phyloP scores from a whole-genome alignment of 2,797 vertebrate genomes.

The Aeoliscus strigatus region DNA sequence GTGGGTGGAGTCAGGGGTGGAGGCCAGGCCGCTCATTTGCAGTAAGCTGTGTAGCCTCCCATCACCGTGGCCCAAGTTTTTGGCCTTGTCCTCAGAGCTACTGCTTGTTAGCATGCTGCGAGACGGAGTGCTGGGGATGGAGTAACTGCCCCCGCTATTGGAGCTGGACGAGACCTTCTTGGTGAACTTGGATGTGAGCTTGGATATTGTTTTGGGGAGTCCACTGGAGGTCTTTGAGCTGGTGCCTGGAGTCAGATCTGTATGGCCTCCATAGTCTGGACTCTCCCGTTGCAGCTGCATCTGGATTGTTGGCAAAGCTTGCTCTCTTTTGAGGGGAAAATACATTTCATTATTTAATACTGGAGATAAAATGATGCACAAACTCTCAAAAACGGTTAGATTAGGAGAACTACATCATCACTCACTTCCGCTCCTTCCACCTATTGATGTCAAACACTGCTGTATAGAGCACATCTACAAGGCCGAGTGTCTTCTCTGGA shows the following conservation, averaged over 20 bases:
- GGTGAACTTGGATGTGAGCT: conserved; percentile 96
- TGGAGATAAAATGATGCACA: background rate
- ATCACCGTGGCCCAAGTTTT: conserved; percentile 67
- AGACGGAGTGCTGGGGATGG: conserved; percentile 89
- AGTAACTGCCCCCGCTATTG: conserved; percentile 82
- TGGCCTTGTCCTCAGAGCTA: conserved; percentile 75
- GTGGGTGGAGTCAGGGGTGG: conserved; percentile 73
- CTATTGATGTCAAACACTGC: conserved; percentile 89
- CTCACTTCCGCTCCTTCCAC: conserved; percentile 94
- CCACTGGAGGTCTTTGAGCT: conserved; percentile 88
- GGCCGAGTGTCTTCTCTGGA: conserved; percentile 93
- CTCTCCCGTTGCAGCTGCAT: conserved; percentile 93
- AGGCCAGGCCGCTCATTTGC: conserved; percentile 80
- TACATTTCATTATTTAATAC: background rate
- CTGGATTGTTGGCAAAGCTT: conserved; percentile 93
- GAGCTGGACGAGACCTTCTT: conserved; percentile 89
- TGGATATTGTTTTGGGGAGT: conserved; percentile 95
- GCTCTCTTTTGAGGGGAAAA: conserved; percentile 77
- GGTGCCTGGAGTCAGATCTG: conserved; percentile 82
- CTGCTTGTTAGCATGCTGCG: conserved; percentile 79
- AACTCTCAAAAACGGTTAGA: too few relatives aligned
- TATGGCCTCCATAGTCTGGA: conserved; percentile 82
- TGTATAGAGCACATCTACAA: conserved; percentile 95
- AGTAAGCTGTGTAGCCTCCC: conserved; percentile 84
- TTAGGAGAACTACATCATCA: conserved; percentile 1